These are phyloP conservation scores for Diabrotica virgifera DNA, from an alignment of 1,140 invertebrate species.

Conservation along the genomic window DNA sequence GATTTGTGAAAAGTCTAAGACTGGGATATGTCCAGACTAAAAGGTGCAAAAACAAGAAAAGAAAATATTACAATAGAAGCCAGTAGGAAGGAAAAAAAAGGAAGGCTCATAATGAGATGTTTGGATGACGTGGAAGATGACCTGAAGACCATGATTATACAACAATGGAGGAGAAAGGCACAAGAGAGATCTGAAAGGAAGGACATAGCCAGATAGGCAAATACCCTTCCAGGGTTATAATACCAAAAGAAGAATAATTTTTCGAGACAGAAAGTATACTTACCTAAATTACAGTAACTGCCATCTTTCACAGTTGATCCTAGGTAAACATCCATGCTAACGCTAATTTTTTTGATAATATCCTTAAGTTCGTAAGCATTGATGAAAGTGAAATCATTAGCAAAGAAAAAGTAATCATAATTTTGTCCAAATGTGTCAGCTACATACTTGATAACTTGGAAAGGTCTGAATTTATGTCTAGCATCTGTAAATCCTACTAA, in stretches of 20 bases:
- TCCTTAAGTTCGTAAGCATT: conserved; percentile 68
- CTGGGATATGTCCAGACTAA: too few relatives aligned
- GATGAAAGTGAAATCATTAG: conserved; percentile 77
- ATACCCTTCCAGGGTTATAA: too few relatives aligned
- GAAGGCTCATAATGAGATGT: too few relatives aligned
- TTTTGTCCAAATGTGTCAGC: conserved; percentile 83
- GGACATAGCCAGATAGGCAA: too few relatives aligned
- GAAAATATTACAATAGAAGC: too few relatives aligned
- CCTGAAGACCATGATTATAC: too few relatives aligned
- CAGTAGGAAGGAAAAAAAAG: too few relatives aligned
- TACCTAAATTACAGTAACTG: conserved; percentile 65
- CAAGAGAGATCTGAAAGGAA: too few relatives aligned
- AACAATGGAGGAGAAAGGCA: too few relatives aligned
- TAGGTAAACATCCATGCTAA: conserved; percentile 77
- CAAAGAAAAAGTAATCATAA: conserved; percentile 87
- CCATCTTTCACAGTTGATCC: conserved; percentile 56
- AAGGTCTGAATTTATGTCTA: conserved; percentile 68
- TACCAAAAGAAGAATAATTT: neutral
- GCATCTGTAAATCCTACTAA: conserved; percentile 80
- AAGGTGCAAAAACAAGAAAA: too few relatives aligned
- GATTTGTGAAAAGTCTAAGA: too few relatives aligned
- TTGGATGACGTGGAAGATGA: too few relatives aligned
- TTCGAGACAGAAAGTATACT: neutral
- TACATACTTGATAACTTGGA: conserved; percentile 86
- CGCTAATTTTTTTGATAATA: conserved; percentile 72